Percentiles rank a stretch among this genome's conserved stretches.
These are phyloP conservation scores for Nemopilema nomurai DNA, from an alignment of 30 jellyfish, hydroid and myxozoan species.

Conservation along the genomic window DNA sequence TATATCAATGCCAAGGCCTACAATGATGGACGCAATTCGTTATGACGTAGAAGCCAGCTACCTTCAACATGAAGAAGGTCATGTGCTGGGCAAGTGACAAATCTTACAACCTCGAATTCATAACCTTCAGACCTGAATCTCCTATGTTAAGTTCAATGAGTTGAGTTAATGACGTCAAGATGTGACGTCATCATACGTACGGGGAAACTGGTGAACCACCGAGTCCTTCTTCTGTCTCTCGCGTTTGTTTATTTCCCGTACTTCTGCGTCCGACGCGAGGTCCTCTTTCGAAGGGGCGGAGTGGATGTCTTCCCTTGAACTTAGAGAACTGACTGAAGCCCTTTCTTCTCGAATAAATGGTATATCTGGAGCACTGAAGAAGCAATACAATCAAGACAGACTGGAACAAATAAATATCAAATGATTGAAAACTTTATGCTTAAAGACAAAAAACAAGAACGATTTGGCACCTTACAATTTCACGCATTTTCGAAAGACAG, in stretches of 20 bases:
- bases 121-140: too few species aligned
- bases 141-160: too few species aligned
- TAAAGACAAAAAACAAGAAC: too few species aligned
- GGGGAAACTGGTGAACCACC: conserved; percentile 64
- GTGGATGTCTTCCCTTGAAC: conserved; percentile 56
- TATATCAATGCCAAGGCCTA: conserved; percentile 78
- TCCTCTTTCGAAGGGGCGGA: conserved; percentile 60
- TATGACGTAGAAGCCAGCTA: too few species aligned
- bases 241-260: conserved; percentile 45
- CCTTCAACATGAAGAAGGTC: too few species aligned
- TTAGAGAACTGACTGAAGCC: conserved; percentile 38
- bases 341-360: conserved; percentile 47
- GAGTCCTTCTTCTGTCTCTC: conserved; percentile 62
- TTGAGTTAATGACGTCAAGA: too few species aligned
- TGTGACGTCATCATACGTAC: conserved; percentile 27
- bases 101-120: too few species aligned
- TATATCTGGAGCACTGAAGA: conserved; percentile 22
- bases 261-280: conserved; percentile 70
- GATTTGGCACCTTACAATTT: too few species aligned
- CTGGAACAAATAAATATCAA: too few species aligned
- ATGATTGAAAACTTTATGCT: too few species aligned
- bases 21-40: neutral
- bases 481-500: too few species aligned
- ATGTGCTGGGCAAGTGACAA: too few species aligned
- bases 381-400: neutral